Conservation (phyloP, 1,140 invertebrate species). For the Drosophila quadrilineata region DNA sequence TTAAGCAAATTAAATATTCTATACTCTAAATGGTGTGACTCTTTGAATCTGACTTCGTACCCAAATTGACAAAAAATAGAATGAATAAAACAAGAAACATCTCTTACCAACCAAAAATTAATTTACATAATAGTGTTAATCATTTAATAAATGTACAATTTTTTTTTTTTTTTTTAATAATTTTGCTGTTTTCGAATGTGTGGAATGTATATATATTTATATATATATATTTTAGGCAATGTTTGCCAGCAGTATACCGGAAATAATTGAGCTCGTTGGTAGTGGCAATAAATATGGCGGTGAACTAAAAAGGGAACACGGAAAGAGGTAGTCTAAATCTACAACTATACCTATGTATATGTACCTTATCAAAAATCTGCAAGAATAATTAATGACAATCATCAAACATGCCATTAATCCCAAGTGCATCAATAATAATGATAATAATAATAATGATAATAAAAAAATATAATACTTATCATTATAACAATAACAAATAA, state of each 20-base stretch:
- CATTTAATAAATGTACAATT: slow-evolving; percentile 10
- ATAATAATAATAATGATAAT: slow-evolving; percentile 50
- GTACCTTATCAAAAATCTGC: too few relatives aligned
- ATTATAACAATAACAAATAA: slow-evolving; percentile 36
- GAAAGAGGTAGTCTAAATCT: slow-evolving; percentile 95
- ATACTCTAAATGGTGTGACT: too few relatives aligned
- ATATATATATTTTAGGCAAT: slow-evolving; percentile 89
- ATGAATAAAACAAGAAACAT: too few relatives aligned
- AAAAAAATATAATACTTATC: slow-evolving; percentile 52
- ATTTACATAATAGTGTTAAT: slow-evolving; percentile 4
- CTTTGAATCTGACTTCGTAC: too few relatives aligned
- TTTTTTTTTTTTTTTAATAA: too few relatives aligned
- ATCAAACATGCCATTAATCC: slow-evolving; percentile 51
- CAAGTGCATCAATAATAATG: slow-evolving; percentile 40
- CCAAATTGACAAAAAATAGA: too few relatives aligned
- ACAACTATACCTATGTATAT: too few relatives aligned
- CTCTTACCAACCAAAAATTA: too few relatives aligned
- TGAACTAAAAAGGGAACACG: slow-evolving; percentile 97
- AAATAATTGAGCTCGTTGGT: slow-evolving; percentile 99
- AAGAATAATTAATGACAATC: too few relatives aligned
- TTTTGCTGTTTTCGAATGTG: slow-evolving; percentile 60
- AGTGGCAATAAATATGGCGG: slow-evolving; percentile 98
- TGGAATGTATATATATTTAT: too few relatives aligned
- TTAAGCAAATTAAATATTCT: too few relatives aligned
- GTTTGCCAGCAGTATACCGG: slow-evolving; percentile 99